phyloP scores from a whole-genome alignment of 2,797 vertebrate genomes.

The Poecilia gillii region DNA sequence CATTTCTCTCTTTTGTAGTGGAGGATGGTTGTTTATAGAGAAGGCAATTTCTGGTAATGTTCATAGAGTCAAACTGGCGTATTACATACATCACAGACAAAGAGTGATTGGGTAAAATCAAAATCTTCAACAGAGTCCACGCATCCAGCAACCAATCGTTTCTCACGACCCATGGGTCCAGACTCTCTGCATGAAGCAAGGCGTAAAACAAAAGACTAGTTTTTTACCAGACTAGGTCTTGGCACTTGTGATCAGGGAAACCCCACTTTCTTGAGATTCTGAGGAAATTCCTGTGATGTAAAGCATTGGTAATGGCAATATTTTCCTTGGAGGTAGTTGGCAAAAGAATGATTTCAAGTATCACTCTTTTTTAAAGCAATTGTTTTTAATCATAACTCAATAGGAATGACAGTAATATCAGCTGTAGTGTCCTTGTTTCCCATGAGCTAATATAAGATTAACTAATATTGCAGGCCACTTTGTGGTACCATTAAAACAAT shows the following conservation, averaged over 20 bases:
- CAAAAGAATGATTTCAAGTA: background rate
- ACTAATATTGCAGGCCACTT: background rate
- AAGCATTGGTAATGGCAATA: background rate
- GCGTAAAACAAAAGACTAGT: no score
- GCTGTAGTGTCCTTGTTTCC: background rate
- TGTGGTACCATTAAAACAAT: background rate
- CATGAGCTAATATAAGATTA: background rate
- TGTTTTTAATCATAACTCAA: background rate
- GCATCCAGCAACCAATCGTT: no score
- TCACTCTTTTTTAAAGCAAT: background rate
- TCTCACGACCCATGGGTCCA: no score
- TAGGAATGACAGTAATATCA: background rate
- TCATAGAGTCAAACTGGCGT: no score
- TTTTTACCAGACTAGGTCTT: background rate
- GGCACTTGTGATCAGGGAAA: background rate
- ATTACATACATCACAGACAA: no score
- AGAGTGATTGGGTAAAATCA: no score
- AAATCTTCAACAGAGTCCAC: no score
- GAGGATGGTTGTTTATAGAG: no score
- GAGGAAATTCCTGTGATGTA: background rate
- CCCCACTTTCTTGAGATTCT: background rate
- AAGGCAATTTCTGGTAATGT: no score
- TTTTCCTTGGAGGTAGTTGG: background rate
- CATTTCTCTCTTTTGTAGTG: no score
- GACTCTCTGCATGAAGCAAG: no score